Conservation (phyloP, 2,113 vertebrate genomes). For the Panurus biarmicus region DNA sequence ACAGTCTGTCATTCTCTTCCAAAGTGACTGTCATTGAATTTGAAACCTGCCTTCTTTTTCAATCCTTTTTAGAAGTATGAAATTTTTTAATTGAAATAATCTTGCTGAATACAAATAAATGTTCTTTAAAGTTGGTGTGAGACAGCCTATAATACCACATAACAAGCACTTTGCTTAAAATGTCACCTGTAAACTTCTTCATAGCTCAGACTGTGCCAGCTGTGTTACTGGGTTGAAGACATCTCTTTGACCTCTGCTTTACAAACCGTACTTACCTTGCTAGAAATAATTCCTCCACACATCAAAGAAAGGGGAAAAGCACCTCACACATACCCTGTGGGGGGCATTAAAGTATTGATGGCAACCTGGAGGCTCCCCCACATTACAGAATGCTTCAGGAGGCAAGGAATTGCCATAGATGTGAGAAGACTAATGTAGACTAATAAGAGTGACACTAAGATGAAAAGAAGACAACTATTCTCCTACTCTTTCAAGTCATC, state of each 20-base stretch:
- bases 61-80: neutral
- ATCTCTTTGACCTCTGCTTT: neutral
- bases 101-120: neutral
- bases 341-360: neutral
- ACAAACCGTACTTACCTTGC: neutral
- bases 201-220: neutral
- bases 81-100: neutral
- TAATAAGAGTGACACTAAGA: neutral
- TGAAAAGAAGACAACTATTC: neutral
- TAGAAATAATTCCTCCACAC: neutral
- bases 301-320: neutral
- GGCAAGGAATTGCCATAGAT: neutral
- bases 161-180: neutral
- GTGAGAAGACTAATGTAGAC: neutral
- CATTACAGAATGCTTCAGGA: neutral
- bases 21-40: neutral
- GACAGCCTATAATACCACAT: neutral
- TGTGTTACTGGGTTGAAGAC: neutral
- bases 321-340: rapidly evolving
- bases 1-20: neutral
- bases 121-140: neutral
- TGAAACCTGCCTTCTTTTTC: neutral
- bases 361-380: neutral
- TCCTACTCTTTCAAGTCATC: neutral
- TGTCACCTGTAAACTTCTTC: neutral